Percentiles rank a stretch among this genome's conserved stretches.
Conservation (phyloP, 1,140 invertebrate species). For the Cyclargus thomasi region DNA sequence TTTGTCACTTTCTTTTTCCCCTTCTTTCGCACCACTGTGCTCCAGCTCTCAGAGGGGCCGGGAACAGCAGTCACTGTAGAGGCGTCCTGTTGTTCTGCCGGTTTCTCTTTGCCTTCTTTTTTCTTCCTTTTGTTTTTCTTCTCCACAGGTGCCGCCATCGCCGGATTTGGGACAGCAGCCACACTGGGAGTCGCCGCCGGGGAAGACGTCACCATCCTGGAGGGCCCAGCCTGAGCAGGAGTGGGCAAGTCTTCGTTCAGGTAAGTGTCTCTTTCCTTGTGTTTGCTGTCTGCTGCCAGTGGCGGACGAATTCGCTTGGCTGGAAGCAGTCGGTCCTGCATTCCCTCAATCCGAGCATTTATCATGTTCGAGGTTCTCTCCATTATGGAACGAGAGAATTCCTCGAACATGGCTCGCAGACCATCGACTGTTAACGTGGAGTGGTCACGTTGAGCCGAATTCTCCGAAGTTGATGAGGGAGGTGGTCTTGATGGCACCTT, state of each 20-base stretch:
- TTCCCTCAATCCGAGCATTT: no score
- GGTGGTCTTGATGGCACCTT: neutral
- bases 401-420: neutral
- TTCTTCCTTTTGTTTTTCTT: neutral
- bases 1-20: neutral
- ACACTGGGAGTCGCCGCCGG: no score
- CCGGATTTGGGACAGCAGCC: no score
- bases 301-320: conserved; percentile 7
- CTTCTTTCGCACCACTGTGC: neutral
- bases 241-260: no score
- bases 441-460: no score
- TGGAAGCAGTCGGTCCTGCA: conserved; percentile 14
- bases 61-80: neutral
- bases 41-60: neutral
- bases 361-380: neutral
- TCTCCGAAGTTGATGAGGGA: neutral
- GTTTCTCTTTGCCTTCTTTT: neutral
- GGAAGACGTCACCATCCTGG: no score
- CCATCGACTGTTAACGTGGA: no score
- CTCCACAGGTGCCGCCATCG: neutral
- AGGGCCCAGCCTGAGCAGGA: no score
- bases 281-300: conserved; percentile 6
- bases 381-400: neutral
- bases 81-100: neutral
- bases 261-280: no score